Percentiles rank a stretch among this genome's conserved stretches.
These are phyloP conservation scores for Sinodicranocentrus sp. DNA, from an alignment of 2,888 invertebrate genomes.

Conservation along the genomic window DNA sequence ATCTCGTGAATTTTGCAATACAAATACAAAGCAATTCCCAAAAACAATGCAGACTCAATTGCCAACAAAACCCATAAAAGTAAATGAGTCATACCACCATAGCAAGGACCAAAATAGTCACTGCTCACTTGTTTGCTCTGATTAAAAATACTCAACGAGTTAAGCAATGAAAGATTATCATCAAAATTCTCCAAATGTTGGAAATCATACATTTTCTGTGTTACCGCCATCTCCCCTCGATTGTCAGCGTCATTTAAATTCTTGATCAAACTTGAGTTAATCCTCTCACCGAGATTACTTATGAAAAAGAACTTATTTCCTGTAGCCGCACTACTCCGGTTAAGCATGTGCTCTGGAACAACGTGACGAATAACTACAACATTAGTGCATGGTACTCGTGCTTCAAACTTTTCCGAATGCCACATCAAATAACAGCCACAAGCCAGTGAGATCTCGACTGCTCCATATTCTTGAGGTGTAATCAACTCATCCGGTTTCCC, in stretches of 20 bases:
- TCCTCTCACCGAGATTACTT: constrained; percentile 40
- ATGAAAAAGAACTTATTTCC: constrained; percentile 46
- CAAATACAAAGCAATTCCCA: constrained; percentile 43
- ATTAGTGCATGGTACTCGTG: constrained; percentile 67
- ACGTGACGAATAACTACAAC: constrained; percentile 62
- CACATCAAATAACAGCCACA: constrained; percentile 71
- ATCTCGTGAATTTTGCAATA: constrained; percentile 48
- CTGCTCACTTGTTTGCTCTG: background rate
- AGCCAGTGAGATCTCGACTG: constrained; percentile 69
- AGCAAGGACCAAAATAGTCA: constrained; percentile 12
- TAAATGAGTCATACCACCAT: constrained; percentile 26
- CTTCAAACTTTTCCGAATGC: constrained; percentile 64
- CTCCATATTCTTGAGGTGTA: constrained; percentile 69
- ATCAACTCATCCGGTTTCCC: constrained; percentile 70
- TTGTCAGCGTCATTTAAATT: background rate
- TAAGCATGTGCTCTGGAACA: constrained; percentile 71
- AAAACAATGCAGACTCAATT: constrained; percentile 40
- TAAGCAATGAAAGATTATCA: background rate
- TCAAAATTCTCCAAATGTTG: background rate
- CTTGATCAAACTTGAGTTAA: constrained; percentile 41
- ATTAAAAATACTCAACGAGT: constrained; percentile 6
- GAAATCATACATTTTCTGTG: background rate
- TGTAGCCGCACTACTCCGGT: constrained; percentile 27
- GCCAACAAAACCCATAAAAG: constrained; percentile 42
- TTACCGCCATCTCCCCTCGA: background rate